Conservation (phyloP, 2,888 invertebrate species). For the Luffia ferchaultella region DNA sequence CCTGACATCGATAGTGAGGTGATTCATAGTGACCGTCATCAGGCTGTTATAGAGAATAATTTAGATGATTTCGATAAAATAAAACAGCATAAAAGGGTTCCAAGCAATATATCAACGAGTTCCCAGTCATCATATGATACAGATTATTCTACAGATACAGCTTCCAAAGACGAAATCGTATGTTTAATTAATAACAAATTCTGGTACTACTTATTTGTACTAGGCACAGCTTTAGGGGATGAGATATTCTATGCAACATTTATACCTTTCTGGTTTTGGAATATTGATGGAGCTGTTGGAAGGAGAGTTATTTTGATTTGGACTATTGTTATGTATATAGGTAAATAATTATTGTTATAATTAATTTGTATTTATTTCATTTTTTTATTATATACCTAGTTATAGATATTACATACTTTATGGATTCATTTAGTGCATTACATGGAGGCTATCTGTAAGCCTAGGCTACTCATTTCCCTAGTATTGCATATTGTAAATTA, state of each 20-base stretch:
- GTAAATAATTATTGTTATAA: constrained; percentile 47
- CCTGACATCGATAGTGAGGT: constrained; percentile 20
- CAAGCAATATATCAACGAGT: constrained; percentile 45
- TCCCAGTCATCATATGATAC: constrained; percentile 47
- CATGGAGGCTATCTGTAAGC: too few species aligned
- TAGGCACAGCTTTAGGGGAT: constrained; percentile 89
- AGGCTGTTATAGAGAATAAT: constrained; percentile 1
- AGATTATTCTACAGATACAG: constrained; percentile 39
- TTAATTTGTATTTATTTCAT: constrained; percentile 2
- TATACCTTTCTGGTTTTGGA: constrained; percentile 95
- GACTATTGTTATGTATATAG: constrained; percentile 85
- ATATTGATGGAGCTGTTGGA: constrained; percentile 87
- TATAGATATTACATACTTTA: too few species aligned
- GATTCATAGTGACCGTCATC: constrained; percentile 29
- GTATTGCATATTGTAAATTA: too few species aligned
- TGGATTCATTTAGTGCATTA: too few species aligned
- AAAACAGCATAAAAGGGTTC: constrained; percentile 41
- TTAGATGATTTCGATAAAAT: constrained; percentile 28
- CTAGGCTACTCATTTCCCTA: too few species aligned
- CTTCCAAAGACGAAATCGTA: constrained; percentile 36
- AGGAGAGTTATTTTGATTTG: constrained; percentile 83
- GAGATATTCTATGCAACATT: constrained; percentile 92
- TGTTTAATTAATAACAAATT: constrained; percentile 74
- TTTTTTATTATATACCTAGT: constrained; percentile 3
- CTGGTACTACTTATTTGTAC: constrained; percentile 85